Evolutionary conservation across 2,888 invertebrate genomes (phyloP).

Genomic region (Coenonympha arcania): DNA sequence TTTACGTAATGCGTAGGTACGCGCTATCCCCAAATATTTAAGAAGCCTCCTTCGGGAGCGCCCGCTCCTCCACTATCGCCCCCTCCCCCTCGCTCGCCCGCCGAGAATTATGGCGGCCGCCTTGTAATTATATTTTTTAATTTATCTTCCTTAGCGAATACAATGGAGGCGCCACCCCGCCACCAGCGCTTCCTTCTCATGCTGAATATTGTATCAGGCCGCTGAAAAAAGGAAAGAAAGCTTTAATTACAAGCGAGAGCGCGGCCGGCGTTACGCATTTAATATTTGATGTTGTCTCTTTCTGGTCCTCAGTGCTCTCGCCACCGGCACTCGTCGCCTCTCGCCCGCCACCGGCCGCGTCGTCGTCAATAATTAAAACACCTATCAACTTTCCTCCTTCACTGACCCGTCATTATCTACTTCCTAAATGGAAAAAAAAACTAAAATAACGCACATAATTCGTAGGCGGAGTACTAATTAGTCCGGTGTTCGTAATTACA

Average conservation of each 20-base stretch:
- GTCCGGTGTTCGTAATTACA: conserved; percentile 15
- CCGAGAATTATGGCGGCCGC: conserved; percentile 77
- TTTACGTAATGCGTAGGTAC: conserved; percentile 76
- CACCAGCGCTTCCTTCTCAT: conserved; percentile 73
- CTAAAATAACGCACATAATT: conserved; percentile 19
- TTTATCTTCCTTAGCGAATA: conserved; percentile 80
- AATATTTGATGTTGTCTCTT: conserved; percentile 73
- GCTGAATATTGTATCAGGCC: conserved; percentile 75
- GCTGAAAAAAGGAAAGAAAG: conserved; percentile 74
- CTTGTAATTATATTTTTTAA: conserved; percentile 82
- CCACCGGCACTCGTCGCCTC: conserved; percentile 24
- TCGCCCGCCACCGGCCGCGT: conserved; percentile 33
- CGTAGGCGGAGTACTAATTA: conserved; percentile 17
- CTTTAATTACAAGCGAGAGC: conserved; percentile 74
- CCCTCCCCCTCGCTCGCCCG: conserved; percentile 56
- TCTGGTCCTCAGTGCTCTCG: conserved; percentile 44
- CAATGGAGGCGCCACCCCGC: conserved; percentile 75
- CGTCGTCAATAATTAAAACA: conserved; percentile 61
- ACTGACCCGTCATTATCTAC: conserved; percentile 61
- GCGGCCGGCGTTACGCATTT: conserved; percentile 69
- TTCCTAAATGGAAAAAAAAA: conserved; percentile 31
- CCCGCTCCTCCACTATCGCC: conserved; percentile 69
- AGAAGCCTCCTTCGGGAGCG: conserved; percentile 74
- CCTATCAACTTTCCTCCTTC: conserved; percentile 71
- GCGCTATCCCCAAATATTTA: conserved; percentile 76